These are phyloP conservation scores for Sebastes elongatus DNA, from an alignment of 2,797 vertebrate species.

Conservation along the genomic window DNA sequence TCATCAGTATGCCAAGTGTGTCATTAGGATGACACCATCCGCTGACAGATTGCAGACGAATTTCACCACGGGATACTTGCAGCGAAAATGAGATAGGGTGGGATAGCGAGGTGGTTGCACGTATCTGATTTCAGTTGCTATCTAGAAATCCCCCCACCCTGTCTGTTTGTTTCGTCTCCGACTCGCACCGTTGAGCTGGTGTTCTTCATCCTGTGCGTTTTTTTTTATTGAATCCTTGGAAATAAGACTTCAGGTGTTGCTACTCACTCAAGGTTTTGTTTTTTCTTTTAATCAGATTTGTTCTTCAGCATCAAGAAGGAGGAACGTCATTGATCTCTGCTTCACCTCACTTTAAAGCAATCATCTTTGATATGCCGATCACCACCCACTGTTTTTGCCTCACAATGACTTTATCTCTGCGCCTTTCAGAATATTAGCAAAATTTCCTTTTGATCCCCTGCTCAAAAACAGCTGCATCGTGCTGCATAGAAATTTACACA, in stretches of 20 bases:
- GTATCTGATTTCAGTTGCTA: constrained; percentile 53
- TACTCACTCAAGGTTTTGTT: neutral
- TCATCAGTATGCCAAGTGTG: constrained; percentile 75
- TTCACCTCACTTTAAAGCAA: constrained; percentile 27
- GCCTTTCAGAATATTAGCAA: constrained; percentile 37
- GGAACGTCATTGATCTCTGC: neutral
- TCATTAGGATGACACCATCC: constrained; percentile 67
- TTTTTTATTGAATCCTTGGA: constrained; percentile 26
- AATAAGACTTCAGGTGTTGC: constrained; percentile 14
- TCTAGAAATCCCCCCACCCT: neutral
- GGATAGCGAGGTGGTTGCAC: constrained; percentile 33
- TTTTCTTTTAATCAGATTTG: constrained; percentile 5
- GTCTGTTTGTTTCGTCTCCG: constrained; percentile 29
- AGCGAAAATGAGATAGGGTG: constrained; percentile 51
- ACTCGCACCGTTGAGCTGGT: constrained; percentile 7
- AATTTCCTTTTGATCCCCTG: constrained; percentile 5
- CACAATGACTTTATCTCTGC: constrained; percentile 26
- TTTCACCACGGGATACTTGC: constrained; percentile 49
- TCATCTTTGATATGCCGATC: constrained; percentile 34
- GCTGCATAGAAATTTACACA: neutral
- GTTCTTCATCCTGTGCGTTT: constrained; percentile 15
- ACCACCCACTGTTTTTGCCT: constrained; percentile 21
- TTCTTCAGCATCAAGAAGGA: neutral
- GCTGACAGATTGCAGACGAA: constrained; percentile 56
- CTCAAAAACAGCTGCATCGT: constrained; percentile 37